Conservation (phyloP, 2,888 invertebrate genomes). For the Athalia cordata region DNA sequence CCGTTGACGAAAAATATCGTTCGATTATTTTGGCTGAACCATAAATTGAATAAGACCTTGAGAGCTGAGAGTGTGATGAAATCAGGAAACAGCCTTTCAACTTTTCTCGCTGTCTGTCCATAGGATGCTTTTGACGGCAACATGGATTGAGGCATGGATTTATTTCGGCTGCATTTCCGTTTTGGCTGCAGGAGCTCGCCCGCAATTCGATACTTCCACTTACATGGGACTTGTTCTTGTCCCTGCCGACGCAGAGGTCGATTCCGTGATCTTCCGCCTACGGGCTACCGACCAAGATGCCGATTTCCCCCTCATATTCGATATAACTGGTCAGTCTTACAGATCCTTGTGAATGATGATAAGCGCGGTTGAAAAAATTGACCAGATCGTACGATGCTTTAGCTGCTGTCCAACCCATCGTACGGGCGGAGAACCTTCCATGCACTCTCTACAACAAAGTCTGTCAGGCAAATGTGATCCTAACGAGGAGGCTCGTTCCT, state of each 20-base stretch:
- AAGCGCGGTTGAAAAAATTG: not conserved
- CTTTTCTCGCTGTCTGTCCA: slow-evolving; percentile 17
- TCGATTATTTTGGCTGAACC: not conserved
- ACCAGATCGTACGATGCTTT: slow-evolving; percentile 38
- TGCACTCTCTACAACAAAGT: slow-evolving; percentile 91
- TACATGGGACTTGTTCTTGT: slow-evolving; percentile 88
- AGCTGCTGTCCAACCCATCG: slow-evolving; percentile 84
- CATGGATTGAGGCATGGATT: slow-evolving; percentile 70
- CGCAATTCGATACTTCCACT: slow-evolving; percentile 89
- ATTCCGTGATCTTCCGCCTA: slow-evolving; percentile 90
- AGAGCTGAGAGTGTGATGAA: no score
- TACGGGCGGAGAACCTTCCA: slow-evolving; percentile 87
- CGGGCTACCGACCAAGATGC: slow-evolving; percentile 91
- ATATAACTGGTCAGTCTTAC: slow-evolving; percentile 79
- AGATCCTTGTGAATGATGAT: not conserved
- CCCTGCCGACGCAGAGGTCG: slow-evolving; percentile 88
- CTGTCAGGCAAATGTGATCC: slow-evolving; percentile 91
- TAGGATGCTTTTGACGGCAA: slow-evolving; percentile 70
- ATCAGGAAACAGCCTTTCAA: not conserved
- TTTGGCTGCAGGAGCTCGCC: slow-evolving; percentile 77
- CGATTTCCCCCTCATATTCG: slow-evolving; percentile 90
- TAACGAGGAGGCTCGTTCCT: slow-evolving; percentile 84
- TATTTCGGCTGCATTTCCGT: slow-evolving; percentile 67
- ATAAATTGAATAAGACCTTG: not conserved
- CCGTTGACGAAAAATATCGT: not conserved